Base-by-base conservation (phyloP, 1,140 invertebrate genomes). In the Prorops nasuta region DNA sequence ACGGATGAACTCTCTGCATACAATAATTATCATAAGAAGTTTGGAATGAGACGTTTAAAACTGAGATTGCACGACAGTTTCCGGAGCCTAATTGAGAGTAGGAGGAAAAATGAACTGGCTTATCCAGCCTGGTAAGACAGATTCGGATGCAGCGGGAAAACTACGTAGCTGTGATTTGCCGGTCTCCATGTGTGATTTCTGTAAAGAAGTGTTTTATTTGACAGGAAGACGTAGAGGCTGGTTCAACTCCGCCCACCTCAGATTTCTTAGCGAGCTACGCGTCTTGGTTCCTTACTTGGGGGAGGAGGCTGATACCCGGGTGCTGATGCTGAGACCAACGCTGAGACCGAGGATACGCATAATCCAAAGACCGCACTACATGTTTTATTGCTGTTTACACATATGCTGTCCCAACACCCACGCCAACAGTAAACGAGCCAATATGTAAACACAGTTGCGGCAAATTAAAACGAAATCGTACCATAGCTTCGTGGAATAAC, bases 301-400 rank as follows among this genome's bases (percentile, higher is more conserved):
- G 34, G 14, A 7, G 34, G 15, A 10, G 34, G 14, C 3, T 10
- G 34, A 35, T 10, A 35, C n/a, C n/a, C n/a, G n/a, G n/a, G 14
- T 4, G 34, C 34, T 7, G 24, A 35, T 7, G 15, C 4, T 10
- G 34, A 35, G 7, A 35, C 14, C 18, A 17, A 37, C 14, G 36
- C 16, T 16, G 14, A 18, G 36, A 12, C 16, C 40, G 42, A 56
- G 60, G 59, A 56, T 56, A 56, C 49, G 59, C 44, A 56, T 49
- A 55, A 62, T 56, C 58, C 54, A 18, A 20, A 31, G 48, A 52
- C 51, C 51, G 41, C 42, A 57, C 48, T 56, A 59, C 54, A 55
- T 67, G 60, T 67, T 67, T 67, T 67, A 67, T 67, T 67, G 60
- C 64, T 67, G 63, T 67, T 67, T 67, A 67, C 63, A 67, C 64